Evolutionary conservation across 2,797 vertebrate genomes (phyloP).

Genomic region (Podarcis siculus): DNA sequence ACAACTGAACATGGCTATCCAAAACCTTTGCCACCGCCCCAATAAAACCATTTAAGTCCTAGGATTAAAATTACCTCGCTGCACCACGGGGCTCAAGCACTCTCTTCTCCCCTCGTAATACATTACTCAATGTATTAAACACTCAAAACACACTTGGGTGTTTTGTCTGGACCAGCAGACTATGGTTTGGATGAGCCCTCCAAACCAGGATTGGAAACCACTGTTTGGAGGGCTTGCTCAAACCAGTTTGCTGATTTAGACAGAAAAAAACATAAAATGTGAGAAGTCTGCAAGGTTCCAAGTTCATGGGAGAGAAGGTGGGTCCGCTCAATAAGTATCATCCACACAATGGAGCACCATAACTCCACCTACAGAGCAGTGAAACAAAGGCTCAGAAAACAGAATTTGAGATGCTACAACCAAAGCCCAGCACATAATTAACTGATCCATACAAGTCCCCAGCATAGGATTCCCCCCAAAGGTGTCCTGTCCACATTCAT

Average conservation of each 20-base stretch:
- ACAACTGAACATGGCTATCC: no score
- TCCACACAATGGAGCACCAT: no score
- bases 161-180: neutral
- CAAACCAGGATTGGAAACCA: neutral
- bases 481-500: neutral
- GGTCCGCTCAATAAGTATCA: neutral
- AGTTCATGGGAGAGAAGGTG: neutral
- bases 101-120: neutral
- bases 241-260: neutral
- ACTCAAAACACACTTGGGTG: neutral
- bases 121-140: neutral
- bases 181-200: neutral
- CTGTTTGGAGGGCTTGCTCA: neutral
- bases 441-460: neutral
- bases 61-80: no score
- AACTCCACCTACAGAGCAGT: neutral
- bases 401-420: no score
- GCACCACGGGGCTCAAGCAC: neutral
- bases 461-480: neutral
- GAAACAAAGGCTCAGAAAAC: neutral
- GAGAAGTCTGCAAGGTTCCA: neutral
- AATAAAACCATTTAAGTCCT: no score
- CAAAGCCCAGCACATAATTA: neutral
- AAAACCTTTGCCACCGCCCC: no score
- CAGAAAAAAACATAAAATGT: neutral